Conservation (phyloP, 2,888 invertebrate species). For the Miltochrista miniata region DNA sequence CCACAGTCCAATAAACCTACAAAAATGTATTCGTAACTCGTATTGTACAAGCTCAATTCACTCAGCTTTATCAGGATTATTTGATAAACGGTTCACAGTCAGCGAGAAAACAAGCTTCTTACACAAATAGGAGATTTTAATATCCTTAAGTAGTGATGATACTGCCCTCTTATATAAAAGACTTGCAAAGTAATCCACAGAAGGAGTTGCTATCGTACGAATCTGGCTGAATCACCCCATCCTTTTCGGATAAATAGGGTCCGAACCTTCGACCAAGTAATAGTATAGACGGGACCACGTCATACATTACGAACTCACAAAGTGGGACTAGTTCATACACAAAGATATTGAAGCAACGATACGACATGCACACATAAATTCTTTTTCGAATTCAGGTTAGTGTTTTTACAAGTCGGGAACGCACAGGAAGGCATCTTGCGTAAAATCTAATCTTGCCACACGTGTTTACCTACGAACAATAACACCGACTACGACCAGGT, state of each 20-base stretch:
- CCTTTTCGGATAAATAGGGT: slow-evolving; percentile 80
- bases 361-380: no score
- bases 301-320: no score
- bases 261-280: no score
- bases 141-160: slow-evolving; percentile 83
- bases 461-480: no score
- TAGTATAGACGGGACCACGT: no score
- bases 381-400: no score
- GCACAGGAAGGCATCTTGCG: no score
- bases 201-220: slow-evolving; percentile 75
- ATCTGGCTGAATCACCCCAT: slow-evolving; percentile 82
- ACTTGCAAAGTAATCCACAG: slow-evolving; percentile 82
- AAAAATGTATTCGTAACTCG: slow-evolving; percentile 5
- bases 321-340: no score
- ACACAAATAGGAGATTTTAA: slow-evolving; percentile 81
- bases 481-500: no score
- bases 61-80: slow-evolving; percentile 61
- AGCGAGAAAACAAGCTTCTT: slow-evolving; percentile 79
- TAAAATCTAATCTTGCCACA: no score
- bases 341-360: no score
- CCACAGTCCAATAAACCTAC: neutral
- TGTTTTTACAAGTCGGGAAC: no score
- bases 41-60: slow-evolving; percentile 45
- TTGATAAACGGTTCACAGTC: slow-evolving; percentile 64
- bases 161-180: slow-evolving; percentile 77